phyloP scores from a whole-genome alignment of 2,113 vertebrate genomes.

The Noctilio leporinus region DNA sequence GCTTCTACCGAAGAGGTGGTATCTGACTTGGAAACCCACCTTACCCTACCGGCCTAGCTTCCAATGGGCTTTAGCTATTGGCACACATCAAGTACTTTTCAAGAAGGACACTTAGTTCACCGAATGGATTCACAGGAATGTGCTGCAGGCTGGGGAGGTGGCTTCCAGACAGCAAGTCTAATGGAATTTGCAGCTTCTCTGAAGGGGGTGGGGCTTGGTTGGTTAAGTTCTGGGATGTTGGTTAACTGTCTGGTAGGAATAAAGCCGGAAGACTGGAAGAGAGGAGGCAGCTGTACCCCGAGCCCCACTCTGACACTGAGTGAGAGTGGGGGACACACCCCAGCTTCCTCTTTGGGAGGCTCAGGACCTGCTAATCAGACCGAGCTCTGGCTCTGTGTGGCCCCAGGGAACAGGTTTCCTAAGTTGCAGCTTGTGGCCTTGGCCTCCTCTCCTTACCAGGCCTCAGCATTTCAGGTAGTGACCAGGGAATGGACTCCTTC shows the following conservation, averaged over 20 bases:
- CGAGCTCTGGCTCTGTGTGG: background rate
- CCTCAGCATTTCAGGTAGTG: background rate
- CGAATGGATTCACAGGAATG: background rate
- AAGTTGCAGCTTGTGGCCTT: background rate
- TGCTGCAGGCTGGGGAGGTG: background rate
- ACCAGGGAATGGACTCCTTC: background rate
- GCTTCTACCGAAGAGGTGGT: background rate
- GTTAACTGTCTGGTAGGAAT: background rate
- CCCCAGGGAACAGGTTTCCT: background rate
- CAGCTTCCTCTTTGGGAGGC: background rate
- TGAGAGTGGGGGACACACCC: background rate
- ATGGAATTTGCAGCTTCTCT: background rate
- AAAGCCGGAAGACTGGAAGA: background rate
- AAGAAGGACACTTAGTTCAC: background rate
- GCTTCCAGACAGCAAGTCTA: background rate
- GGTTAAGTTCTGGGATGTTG: background rate
- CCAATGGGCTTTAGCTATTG: background rate
- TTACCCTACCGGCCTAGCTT: background rate
- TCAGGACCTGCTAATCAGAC: background rate
- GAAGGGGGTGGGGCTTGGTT: background rate
- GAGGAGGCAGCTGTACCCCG: background rate
- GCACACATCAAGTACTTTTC: background rate
- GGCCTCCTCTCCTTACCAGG: background rate
- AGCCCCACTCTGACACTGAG: background rate
- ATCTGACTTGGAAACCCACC: background rate